Evolutionary conservation across 1,140 invertebrate species (phyloP).

Genomic region (Plectrocnemia conspersa): DNA sequence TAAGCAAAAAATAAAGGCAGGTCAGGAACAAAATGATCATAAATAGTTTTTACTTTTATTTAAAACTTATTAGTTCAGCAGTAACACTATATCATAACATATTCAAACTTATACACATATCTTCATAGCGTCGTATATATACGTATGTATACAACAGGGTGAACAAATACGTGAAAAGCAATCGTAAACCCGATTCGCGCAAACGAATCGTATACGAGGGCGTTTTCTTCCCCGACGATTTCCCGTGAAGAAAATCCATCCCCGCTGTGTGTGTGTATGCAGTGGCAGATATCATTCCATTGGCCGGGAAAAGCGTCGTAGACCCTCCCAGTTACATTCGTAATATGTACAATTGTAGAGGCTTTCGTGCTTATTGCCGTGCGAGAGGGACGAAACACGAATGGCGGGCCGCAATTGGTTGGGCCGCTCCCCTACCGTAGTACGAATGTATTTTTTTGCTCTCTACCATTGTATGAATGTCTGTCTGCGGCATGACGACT

Average conservation of each 20-base stretch:
- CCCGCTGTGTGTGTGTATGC: not conserved
- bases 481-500: conserved; percentile 30
- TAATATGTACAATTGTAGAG: conserved; percentile 34
- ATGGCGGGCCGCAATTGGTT: not conserved
- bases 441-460: conserved; percentile 28
- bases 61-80: no score
- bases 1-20: no score
- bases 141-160: no score
- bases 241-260: not conserved
- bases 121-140: no score
- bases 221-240: no score
- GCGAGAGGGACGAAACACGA: not conserved
- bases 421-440: not conserved
- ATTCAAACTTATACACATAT: no score
- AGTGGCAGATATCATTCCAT: conserved; percentile 33
- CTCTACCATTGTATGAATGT: conserved; percentile 28
- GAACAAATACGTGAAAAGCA: no score
- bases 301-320: conserved; percentile 30
- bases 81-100: no score
- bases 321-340: conserved; percentile 35
- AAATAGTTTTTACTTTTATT: no score
- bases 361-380: conserved; percentile 26
- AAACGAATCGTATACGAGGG: no score
- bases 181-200: no score
- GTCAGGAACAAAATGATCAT: no score